Percentiles rank a stretch among this genome's conserved stretches.
These are phyloP conservation scores for Podargus strigoides DNA, from an alignment of 2,797 vertebrate genomes.

Conservation along the genomic window DNA sequence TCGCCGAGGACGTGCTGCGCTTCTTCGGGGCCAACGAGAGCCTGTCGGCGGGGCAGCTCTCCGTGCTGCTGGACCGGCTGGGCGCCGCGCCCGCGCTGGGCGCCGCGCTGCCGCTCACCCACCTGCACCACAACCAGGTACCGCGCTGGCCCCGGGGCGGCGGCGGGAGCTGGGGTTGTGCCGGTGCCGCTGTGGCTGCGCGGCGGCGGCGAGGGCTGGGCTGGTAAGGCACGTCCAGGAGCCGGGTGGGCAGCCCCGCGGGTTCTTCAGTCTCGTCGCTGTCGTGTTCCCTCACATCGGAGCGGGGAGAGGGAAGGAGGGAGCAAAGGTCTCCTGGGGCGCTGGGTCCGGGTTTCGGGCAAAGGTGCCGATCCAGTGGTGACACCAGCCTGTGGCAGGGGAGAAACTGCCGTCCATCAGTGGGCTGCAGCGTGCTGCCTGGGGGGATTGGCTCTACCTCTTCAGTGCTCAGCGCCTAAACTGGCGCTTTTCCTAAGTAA, in stretches of 20 bases:
- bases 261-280: background rate
- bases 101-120: background rate
- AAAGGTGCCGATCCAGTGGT: background rate
- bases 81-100: slow-evolving; percentile 24
- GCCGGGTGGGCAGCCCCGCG: background rate
- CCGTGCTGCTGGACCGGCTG: slow-evolving; percentile 45
- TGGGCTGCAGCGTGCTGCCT: background rate
- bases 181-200: background rate
- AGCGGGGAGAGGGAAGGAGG: background rate
- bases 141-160: background rate
- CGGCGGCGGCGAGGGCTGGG: background rate
- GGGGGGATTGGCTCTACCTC: fast-evolving
- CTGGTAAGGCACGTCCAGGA: background rate
- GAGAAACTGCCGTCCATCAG: background rate
- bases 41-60: slow-evolving; percentile 59
- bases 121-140: slow-evolving; percentile 75
- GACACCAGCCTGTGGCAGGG: background rate
- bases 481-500: background rate
- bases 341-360: background rate
- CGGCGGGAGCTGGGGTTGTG: background rate
- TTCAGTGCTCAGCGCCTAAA: fast-evolving
- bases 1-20: slow-evolving; percentile 68
- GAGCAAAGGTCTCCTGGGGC: background rate
- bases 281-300: background rate
- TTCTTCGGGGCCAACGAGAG: slow-evolving; percentile 68